Conservation (phyloP, 2,888 invertebrate species). For the Apoda limacodes region DNA sequence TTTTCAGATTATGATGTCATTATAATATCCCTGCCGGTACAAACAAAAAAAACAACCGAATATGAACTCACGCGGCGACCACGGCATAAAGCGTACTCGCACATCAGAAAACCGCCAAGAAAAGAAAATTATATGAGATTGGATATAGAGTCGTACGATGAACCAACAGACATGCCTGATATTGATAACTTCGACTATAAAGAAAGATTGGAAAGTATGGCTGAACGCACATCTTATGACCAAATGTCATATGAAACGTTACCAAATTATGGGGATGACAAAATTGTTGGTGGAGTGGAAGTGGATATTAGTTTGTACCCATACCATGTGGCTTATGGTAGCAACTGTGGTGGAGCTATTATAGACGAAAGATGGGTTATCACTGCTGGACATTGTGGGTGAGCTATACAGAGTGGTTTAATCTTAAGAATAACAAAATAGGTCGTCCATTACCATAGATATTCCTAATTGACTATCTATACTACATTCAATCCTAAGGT, state of each 20-base stretch:
- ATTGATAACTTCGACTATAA: constrained; percentile 40
- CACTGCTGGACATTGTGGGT: constrained; percentile 64
- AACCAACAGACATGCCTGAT: constrained; percentile 37
- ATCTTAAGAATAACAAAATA: background rate
- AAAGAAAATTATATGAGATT: constrained; percentile 24
- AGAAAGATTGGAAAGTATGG: constrained; percentile 20
- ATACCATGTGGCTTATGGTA: constrained; percentile 54
- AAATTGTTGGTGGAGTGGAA: constrained; percentile 53
- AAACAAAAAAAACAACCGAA: constrained; percentile 4
- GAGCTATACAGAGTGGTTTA: constrained; percentile 20
- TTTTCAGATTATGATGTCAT: constrained; percentile 44
- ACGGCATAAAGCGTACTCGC: constrained; percentile 8
- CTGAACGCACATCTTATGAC: background rate
- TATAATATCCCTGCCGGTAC: constrained; percentile 35
- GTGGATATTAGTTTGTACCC: constrained; percentile 56
- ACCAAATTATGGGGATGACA: constrained; percentile 35
- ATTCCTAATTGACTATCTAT: background rate
- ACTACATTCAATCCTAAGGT: no score
- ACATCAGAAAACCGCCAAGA: constrained; percentile 6
- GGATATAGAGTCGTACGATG: constrained; percentile 42
- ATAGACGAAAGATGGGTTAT: constrained; percentile 48
- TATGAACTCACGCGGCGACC: constrained; percentile 4
- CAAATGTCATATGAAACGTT: background rate
- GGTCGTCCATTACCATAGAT: background rate
- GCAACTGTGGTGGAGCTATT: constrained; percentile 56